Evolutionary conservation across 2,113 vertebrate genomes (phyloP), one percentile per base, ranked within the genome.

Genomic region (Cacatua alba): DNA sequence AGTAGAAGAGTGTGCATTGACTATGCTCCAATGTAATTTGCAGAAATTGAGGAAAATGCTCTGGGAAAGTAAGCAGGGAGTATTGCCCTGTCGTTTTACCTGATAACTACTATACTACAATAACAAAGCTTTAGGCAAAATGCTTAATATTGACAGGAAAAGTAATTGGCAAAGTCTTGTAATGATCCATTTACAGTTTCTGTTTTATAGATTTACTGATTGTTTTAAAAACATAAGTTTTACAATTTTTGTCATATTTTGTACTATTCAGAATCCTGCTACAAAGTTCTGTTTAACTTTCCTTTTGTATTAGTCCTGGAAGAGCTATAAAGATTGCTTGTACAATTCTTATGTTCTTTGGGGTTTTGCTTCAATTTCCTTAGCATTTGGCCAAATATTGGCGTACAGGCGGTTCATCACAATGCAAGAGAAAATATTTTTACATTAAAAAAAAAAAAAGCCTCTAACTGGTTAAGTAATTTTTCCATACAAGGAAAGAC

Each of bases 111-210:
- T 94, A 79, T 77, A 77, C 60, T 91, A 88, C 0, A 18, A 95
- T 96, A 96, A 97, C 75, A 97, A 95, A 97, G 92, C 92, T 97
- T 94, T 94, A 97, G 96, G 96, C 93, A 95, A 96, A 89, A 91
- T 94, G 68, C 60, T 93, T 95, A 92, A 95, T 89, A 93, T 71
- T 90, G 94, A 95, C 95, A 94, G 85, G 81, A 92, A 95, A 95
- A 92, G 86, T 88, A 96, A 90, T 60, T 79, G 85, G 75, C 82
- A 79, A 92, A 92, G 31, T 65, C 74, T 82, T 82, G 69, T 88
- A 93, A 95, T 44, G 53, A 92, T 93, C 77, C 55, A 41, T 83
- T 94, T 92, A 65, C 82, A 90, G 37, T 60, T 79, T 63, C 17
- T 72, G 65, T 63, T 92, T 92, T 75, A 86, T 75, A 94, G 74